Evolutionary conservation across 2,888 invertebrate species (phyloP).

Genomic region (Rhingia rostrata): DNA sequence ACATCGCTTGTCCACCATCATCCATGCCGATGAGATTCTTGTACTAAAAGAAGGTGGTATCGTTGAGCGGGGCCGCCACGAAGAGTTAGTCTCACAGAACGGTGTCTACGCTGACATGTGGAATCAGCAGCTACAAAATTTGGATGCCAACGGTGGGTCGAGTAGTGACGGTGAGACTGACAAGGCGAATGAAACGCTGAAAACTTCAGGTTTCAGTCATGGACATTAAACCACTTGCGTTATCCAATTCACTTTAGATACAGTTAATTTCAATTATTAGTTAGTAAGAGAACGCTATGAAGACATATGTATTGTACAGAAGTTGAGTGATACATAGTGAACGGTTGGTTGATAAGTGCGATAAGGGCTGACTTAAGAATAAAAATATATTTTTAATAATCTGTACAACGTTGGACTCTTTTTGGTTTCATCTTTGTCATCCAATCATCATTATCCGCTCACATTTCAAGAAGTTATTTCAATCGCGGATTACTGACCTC

Average conservation of each 20-base stretch:
- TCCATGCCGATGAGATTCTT: conserved; percentile 96
- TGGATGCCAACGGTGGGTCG: conserved; percentile 76
- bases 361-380: conserved; percentile 36
- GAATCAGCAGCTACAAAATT: conserved; percentile 89
- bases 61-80: conserved; percentile 92
- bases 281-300: conserved; percentile 23
- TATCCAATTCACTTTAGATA: conserved; percentile 38
- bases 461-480: too few relatives aligned
- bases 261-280: conserved; percentile 42
- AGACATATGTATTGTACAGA: conserved; percentile 17
- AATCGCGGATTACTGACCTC: too few relatives aligned
- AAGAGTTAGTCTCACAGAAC: conserved; percentile 86
- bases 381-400: conserved; percentile 64
- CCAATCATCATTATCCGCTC: too few relatives aligned
- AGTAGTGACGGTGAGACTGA: conserved; percentile 61
- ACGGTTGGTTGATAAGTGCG: conserved; percentile 9
- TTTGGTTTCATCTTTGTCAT: too few relatives aligned
- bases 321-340: neutral
- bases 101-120: conserved; percentile 96
- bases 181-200: conserved; percentile 20
- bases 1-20: conserved; percentile 96
- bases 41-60: conserved; percentile 96
- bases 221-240: conserved; percentile 20
- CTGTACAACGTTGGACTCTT: neutral
- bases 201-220: conserved; percentile 15